phyloP scores from a whole-genome alignment of 35 echinoderm and acorn worm genomes.

The Nesometra sesokonis region DNA sequence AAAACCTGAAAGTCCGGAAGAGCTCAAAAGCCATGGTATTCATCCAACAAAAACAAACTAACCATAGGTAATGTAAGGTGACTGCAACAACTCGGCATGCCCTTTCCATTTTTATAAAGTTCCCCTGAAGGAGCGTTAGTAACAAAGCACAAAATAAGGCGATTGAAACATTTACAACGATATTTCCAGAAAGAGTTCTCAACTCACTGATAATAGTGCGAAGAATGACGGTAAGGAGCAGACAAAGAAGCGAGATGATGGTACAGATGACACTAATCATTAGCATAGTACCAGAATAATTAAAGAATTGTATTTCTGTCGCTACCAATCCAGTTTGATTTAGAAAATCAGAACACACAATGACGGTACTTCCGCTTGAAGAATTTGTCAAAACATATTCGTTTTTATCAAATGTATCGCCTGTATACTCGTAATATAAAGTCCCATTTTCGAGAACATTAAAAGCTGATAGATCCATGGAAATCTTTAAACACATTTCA shows the following conservation, averaged over 20 bases:
- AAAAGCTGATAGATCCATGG: neutral
- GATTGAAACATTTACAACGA: neutral
- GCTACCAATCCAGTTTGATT: neutral
- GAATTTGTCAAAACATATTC: neutral
- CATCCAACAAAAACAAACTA: neutral
- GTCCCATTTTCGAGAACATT: neutral
- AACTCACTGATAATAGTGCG: neutral
- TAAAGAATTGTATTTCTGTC: neutral
- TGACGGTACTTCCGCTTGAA: neutral
- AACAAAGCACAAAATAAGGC: neutral
- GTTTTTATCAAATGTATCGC: neutral
- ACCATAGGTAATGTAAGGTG: neutral
- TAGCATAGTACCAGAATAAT: neutral
- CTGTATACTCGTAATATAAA: neutral
- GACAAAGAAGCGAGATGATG: neutral
- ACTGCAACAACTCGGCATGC: neutral
- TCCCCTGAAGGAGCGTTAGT: neutral
- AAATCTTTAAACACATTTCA: neutral
- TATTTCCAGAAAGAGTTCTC: neutral
- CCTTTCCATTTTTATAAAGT: neutral
- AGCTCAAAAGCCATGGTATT: neutral
- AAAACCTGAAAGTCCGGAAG: too few species aligned
- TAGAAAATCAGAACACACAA: neutral
- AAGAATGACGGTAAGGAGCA: neutral
- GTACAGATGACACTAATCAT: neutral